Base-by-base conservation (phyloP, 2,888 invertebrate genomes). In the Drosophila longiperda region DNA sequence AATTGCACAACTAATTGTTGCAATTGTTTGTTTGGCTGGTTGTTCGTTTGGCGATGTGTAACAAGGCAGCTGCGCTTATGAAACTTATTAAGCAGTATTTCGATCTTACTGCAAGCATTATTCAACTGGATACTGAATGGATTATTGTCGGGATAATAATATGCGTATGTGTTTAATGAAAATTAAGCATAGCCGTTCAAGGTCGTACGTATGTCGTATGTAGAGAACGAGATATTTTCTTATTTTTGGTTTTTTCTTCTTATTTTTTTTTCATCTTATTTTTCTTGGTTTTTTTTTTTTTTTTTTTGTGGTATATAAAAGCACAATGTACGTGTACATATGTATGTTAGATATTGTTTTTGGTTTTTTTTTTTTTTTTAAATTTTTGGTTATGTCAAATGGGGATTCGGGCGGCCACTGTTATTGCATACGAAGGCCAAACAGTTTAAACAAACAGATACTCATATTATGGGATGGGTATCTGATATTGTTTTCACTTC, bases 21-120 rank as follows among this genome's bases (percentile, higher is more conserved):
- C 34, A 59, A n/a, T 42, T 50, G 55, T 63, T 69, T 32, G 73
- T 63, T 69, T 32, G 73, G 82, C 80, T 67, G 59, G 63, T 82
- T 86, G 82, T 82, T 87, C 68, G 84, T 80, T 86, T 71, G 87
- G 84, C 77, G 83, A 86, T 86, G 82, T 86, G 83, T 82, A 83
- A 82, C 87, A 83, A 83, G 80, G 87, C 83, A 86, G 87, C 84
- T 80, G 84, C 80, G 82, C 83, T 80, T 48, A 40, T 42, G 50
- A 53, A 50, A 38, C 29, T 29, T 55, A 20, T 65, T 54, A 23
- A 32, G 9, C 38, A 33, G 29, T 36, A 48, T n/a, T 38, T 54
- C 54, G 54, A 54, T 17, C 54, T 54, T 20, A 54, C 53, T 36
- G 53, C 53, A 36, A 45, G 15, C 53, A 34, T 36, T 23, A 20